phyloP scores from a whole-genome alignment of 2,797 vertebrate species.

The Spinibarbus caldwelli region DNA sequence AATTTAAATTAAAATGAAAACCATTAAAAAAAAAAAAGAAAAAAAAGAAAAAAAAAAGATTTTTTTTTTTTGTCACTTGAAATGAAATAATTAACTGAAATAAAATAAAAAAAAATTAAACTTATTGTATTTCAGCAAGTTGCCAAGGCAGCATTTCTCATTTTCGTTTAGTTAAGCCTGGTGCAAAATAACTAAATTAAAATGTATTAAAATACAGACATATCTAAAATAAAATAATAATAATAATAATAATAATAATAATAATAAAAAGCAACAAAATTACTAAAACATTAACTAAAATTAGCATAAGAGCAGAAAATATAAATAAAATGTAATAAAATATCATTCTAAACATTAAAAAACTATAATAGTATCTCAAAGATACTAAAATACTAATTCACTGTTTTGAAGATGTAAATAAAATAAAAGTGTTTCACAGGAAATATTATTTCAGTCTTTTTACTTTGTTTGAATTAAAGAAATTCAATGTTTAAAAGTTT shows the following conservation, averaged over 20 bases:
- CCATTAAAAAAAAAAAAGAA: too few species aligned
- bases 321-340: background rate
- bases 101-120: background rate
- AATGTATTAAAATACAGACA: background rate
- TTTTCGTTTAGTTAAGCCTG: background rate
- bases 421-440: background rate
- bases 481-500: background rate
- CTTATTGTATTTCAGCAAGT: too few species aligned
- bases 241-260: background rate
- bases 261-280: background rate
- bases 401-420: background rate
- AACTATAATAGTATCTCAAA: background rate
- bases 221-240: background rate
- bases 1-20: background rate
- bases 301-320: background rate
- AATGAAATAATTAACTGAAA: background rate
- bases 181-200: background rate
- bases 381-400: background rate
- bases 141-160: background rate
- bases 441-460: background rate
- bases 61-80: background rate
- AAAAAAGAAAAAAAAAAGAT: too few species aligned
- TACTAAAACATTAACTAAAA: background rate
- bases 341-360: background rate
- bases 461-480: background rate